Percentiles rank a stretch among this genome's conserved stretches.
Evolutionary conservation across 2,113 vertebrate species (phyloP).

Genomic region (Ploceus nigricollis): DNA sequence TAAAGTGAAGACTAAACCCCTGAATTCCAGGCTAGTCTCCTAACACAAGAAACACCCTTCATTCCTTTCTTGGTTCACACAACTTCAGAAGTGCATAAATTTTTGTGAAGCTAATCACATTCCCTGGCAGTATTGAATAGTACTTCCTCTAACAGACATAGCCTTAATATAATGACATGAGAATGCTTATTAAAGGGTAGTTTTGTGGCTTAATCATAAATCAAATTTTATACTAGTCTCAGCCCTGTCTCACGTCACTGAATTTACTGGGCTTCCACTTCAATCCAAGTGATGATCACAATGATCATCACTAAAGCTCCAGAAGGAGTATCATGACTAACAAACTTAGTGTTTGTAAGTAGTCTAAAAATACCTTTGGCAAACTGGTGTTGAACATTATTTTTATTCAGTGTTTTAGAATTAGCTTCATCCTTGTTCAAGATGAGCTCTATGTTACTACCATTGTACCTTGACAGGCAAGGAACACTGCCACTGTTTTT

Average conservation of each 20-base stretch:
- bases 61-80: background rate
- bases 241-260: background rate
- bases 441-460: background rate
- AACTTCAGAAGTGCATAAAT: background rate
- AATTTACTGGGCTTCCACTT: background rate
- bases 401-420: background rate
- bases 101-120: background rate
- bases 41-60: background rate
- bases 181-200: background rate
- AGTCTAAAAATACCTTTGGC: background rate
- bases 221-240: background rate
- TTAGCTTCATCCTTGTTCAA: background rate
- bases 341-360: background rate
- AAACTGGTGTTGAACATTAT: background rate
- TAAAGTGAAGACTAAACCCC: background rate
- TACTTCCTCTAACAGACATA: background rate
- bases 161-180: background rate
- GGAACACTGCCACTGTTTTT: background rate
- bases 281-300: background rate
- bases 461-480: background rate
- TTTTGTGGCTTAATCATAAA: background rate
- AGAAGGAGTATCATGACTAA: background rate
- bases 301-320: background rate
- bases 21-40: background rate
- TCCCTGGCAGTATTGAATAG: background rate